These are phyloP conservation scores for Ammospiza nelsoni DNA, from an alignment of 2,113 vertebrate genomes.

Conservation along the genomic window DNA sequence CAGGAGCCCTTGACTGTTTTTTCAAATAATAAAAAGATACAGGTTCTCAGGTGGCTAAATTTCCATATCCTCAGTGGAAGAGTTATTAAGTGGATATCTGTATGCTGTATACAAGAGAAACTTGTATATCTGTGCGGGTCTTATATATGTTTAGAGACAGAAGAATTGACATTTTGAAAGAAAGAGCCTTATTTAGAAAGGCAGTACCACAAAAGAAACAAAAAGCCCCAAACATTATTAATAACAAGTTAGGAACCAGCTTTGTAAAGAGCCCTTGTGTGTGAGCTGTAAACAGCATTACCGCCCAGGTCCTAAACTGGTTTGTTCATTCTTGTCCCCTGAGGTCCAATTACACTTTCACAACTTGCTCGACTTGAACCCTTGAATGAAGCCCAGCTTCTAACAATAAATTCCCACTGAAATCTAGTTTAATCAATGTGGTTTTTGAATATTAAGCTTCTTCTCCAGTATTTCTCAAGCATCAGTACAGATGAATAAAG, in stretches of 20 bases:
- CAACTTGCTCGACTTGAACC: background rate
- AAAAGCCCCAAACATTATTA: background rate
- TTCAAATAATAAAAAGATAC: background rate
- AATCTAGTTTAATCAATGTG: background rate
- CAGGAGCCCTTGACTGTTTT: background rate
- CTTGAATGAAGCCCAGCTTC: background rate
- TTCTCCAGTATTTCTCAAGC: background rate
- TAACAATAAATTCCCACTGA: background rate
- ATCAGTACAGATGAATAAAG: background rate
- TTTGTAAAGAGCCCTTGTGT: background rate
- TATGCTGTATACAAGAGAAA: background rate
- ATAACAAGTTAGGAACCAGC: background rate
- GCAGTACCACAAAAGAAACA: background rate
- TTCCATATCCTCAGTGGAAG: background rate
- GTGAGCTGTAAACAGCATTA: background rate
- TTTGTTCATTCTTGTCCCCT: background rate
- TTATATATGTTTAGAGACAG: background rate
- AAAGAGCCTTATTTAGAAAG: background rate
- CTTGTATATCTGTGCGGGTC: background rate
- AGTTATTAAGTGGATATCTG: background rate
- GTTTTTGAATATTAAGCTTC: background rate
- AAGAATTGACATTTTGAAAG: background rate
- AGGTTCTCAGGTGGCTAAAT: background rate
- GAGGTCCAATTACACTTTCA: background rate
- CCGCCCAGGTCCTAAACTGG: background rate